A percentile compares a stretch with the other conserved stretches of the same genome.
phyloP scores from a whole-genome alignment of 2,888 invertebrate species.

The Parapristionchus giblindavisi region DNA sequence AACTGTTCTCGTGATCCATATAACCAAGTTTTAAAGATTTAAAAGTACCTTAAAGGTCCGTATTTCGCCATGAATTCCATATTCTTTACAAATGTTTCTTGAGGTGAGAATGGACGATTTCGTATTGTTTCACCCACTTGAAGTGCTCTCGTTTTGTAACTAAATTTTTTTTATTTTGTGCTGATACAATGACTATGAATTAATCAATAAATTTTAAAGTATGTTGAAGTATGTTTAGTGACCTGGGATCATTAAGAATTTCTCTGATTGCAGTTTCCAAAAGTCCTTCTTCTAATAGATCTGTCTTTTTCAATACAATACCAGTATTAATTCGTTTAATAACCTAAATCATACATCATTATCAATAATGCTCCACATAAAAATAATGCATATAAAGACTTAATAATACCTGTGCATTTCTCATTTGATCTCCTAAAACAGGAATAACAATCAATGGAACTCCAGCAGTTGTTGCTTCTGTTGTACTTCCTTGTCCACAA shows the following conservation, averaged over 20 bases:
- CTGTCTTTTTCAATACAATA: slow-evolving; percentile 13
- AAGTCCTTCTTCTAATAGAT: not conserved
- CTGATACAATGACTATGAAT: not conserved
- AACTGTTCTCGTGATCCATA: no score
- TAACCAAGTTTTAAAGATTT: not conserved
- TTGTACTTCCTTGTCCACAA: slow-evolving; percentile 24
- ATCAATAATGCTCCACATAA: not conserved
- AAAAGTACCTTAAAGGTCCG: slow-evolving; percentile 1
- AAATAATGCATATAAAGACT: not conserved
- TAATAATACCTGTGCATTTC: slow-evolving; percentile 6
- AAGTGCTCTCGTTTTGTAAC: not conserved
- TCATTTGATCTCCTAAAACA: slow-evolving; percentile 20
- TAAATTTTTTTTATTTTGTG: not conserved
- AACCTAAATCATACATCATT: not conserved
- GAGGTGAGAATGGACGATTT: not conserved
- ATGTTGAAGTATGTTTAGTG: not conserved
- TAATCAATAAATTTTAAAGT: not conserved
- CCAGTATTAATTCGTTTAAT: slow-evolving; percentile 20
- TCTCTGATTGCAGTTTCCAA: slow-evolving; percentile 7
- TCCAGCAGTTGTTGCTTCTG: slow-evolving; percentile 18
- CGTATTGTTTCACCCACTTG: slow-evolving; percentile 18
- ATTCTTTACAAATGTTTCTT: slow-evolving; percentile 22
- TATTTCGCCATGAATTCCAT: slow-evolving; percentile 32
- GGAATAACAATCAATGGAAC: slow-evolving; percentile 34
- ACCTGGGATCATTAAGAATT: slow-evolving; percentile 7